Conservation (phyloP, 2,797 vertebrate genomes). For the Cossypha heuglini region DNA sequence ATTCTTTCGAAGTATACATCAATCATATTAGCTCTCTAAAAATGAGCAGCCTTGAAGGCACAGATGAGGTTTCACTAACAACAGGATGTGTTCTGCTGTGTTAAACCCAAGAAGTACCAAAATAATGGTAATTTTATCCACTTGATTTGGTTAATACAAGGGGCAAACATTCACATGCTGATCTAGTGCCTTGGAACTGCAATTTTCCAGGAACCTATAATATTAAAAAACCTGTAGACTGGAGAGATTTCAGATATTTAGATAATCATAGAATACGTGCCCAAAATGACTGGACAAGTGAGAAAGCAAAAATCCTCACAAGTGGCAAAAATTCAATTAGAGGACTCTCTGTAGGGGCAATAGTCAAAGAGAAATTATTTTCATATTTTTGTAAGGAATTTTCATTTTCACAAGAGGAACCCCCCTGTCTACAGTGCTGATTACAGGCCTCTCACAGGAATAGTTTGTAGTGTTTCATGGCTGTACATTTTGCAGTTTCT, state of each 20-base stretch:
- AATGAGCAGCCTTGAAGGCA: constrained; percentile 12
- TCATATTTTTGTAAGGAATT: constrained; percentile 44
- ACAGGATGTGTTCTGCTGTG: neutral
- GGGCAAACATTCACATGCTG: neutral
- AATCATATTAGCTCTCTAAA: constrained; percentile 44
- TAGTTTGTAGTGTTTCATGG: constrained; percentile 31
- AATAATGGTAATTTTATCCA: constrained; percentile 2
- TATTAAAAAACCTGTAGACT: neutral
- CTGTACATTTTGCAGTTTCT: constrained; percentile 15
- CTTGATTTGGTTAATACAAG: neutral
- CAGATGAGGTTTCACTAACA: neutral
- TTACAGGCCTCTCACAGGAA: constrained; percentile 12
- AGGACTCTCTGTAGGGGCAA: neutral
- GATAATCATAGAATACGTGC: neutral
- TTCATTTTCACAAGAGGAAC: constrained; percentile 6
- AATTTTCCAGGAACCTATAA: neutral
- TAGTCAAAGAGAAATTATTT: constrained; percentile 31
- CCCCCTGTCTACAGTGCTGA: neutral
- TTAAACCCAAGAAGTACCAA: neutral
- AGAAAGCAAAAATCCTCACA: neutral
- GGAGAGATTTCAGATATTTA: neutral
- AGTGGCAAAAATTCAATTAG: constrained; percentile 22
- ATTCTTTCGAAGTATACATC: constrained; percentile 42
- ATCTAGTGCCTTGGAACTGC: neutral
- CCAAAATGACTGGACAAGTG: neutral